Evolutionary conservation across 2,113 vertebrate species (phyloP).

Genomic region (Datnioides undecimradiatus): DNA sequence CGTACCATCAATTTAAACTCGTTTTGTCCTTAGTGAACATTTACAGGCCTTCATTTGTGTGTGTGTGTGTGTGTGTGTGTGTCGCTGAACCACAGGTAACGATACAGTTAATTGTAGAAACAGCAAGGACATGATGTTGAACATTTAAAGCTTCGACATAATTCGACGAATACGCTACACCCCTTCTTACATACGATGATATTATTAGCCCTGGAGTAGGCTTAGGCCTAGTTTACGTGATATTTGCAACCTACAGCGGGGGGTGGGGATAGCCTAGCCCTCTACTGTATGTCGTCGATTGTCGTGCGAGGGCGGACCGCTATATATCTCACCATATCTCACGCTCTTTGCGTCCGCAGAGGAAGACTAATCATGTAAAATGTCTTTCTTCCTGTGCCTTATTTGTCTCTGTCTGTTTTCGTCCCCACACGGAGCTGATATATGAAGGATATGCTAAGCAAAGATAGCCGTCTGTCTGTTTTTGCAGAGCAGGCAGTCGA

Average conservation of each 20-base stretch:
- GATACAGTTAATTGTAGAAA: conserved; percentile 55
- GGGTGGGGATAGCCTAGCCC: conserved; percentile 77
- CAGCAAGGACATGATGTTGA: conserved; percentile 62
- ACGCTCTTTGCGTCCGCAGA: not conserved
- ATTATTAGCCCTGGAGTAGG: conserved; percentile 52
- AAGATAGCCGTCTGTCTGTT: conserved; percentile 66
- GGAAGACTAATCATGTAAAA: not conserved
- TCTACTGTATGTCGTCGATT: conserved; percentile 77
- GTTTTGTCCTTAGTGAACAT: not conserved
- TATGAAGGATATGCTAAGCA: conserved; percentile 20
- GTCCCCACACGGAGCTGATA: conserved; percentile 31
- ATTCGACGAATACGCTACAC: conserved; percentile 10
- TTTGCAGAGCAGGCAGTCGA: not conserved
- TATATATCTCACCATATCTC: conserved; percentile 22
- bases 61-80: too few relatives aligned
- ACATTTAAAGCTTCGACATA: not conserved
- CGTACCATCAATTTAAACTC: not conserved
- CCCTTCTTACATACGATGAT: not conserved
- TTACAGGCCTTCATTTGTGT: not conserved
- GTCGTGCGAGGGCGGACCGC: conserved; percentile 71
- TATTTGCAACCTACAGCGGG: conserved; percentile 65
- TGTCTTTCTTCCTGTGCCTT: not conserved
- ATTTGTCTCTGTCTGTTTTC: conserved; percentile 1
- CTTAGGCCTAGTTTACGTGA: conserved; percentile 69
- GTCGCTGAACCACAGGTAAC: conserved; percentile 39